Evolutionary conservation across 2,888 invertebrate genomes (phyloP).

Genomic region (Drosophila seclusa): DNA sequence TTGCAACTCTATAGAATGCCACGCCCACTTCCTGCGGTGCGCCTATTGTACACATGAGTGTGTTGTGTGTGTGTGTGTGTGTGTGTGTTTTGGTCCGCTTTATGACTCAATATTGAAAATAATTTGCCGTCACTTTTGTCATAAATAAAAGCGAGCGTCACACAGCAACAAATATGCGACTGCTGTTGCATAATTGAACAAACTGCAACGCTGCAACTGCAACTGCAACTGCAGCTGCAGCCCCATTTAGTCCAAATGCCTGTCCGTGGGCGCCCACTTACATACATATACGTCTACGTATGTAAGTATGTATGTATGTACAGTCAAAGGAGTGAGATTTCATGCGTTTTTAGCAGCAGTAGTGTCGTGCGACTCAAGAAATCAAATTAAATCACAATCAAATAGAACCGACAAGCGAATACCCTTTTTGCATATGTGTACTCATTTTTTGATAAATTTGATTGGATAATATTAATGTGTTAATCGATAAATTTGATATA

Average conservation of each 20-base stretch:
- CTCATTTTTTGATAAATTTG: not conserved
- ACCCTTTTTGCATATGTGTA: not conserved
- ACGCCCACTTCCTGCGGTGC: slow-evolving; percentile 61
- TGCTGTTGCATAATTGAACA: slow-evolving; percentile 49
- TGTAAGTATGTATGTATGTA: too few species aligned
- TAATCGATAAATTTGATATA: not conserved
- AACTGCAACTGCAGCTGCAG: slow-evolving; percentile 48
- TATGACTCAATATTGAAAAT: slow-evolving; percentile 74
- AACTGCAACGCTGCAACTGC: slow-evolving; percentile 15
- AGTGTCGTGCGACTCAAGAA: slow-evolving; percentile 9
- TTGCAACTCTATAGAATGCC: not conserved
- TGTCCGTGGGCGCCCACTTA: slow-evolving; percentile 43
- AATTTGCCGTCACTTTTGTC: slow-evolving; percentile 72
- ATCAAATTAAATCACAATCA: slow-evolving; percentile 18
- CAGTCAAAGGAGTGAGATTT: slow-evolving; percentile 45
- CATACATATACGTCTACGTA: not conserved
- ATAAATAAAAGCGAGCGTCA: slow-evolving; percentile 66
- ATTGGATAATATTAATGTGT: not conserved
- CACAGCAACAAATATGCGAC: slow-evolving; percentile 51
- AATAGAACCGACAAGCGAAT: slow-evolving; percentile 11
- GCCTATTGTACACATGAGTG: not conserved
- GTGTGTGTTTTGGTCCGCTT: slow-evolving; percentile 3
- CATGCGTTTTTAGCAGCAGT: slow-evolving; percentile 58
- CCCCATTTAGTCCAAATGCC: slow-evolving; percentile 55
- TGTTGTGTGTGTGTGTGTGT: not conserved